These are phyloP conservation scores for Neomorphus geoffroyi DNA, from an alignment of 2,797 vertebrate species.

Conservation along the genomic window DNA sequence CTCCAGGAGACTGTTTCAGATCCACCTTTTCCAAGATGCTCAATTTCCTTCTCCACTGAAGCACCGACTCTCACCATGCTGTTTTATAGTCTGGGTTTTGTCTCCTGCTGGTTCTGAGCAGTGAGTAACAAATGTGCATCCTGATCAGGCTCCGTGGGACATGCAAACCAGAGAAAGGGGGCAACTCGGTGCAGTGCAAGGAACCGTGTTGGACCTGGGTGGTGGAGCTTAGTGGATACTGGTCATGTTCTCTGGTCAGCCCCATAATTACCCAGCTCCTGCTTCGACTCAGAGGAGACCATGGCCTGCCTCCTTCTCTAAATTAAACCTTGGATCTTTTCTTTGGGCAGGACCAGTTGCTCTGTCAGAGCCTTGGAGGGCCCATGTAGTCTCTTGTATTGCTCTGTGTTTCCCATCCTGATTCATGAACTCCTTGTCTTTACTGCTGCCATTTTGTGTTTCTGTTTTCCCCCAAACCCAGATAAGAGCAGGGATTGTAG, in stretches of 20 bases:
- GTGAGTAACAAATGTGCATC: not conserved
- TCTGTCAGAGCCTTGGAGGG: not conserved
- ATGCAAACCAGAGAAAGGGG: not conserved
- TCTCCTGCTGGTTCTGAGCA: not conserved
- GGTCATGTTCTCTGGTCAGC: not conserved
- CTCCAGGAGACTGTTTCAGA: not conserved
- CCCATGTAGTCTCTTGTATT: accelerated
- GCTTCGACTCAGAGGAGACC: not conserved
- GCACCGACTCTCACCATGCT: accelerated
- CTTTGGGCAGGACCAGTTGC: not conserved
- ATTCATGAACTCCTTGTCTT: not conserved
- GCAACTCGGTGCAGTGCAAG: accelerated
- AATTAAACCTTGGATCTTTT: accelerated
- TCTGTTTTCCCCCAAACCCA: not conserved
- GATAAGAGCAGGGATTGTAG: not conserved
- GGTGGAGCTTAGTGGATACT: not conserved
- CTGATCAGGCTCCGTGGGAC: accelerated
- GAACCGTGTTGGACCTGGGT: not conserved
- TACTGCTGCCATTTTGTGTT: not conserved
- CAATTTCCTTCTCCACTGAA: not conserved
- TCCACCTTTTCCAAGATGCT: not conserved
- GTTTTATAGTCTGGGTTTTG: accelerated
- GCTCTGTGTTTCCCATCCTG: not conserved
- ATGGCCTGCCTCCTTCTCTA: not conserved
- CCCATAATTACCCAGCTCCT: not conserved